These are phyloP conservation scores for Temnothorax curvispinosus DNA, from an alignment of 1,140 invertebrate genomes.

Conservation along the genomic window DNA sequence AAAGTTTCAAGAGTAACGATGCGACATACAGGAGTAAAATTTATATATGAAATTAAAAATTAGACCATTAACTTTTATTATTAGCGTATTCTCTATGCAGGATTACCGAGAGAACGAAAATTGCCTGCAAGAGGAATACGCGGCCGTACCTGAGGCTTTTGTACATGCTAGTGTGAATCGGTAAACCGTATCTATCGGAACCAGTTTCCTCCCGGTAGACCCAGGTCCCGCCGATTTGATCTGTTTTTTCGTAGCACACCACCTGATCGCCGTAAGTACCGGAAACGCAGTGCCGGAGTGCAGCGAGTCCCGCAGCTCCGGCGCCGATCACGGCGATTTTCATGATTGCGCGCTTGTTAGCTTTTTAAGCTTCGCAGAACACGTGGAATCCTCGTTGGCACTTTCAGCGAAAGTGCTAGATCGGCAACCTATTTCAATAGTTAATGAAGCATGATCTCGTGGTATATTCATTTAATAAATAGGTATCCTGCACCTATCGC, in stretches of 20 bases:
- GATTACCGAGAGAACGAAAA: background rate
- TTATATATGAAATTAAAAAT: background rate
- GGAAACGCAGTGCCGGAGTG: conserved; percentile 87
- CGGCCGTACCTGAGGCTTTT: conserved; percentile 89
- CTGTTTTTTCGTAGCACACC: conserved; percentile 87
- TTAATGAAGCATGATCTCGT: background rate
- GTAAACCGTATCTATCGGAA: conserved; percentile 90
- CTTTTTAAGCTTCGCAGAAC: conserved; percentile 1
- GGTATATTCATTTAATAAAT: background rate
- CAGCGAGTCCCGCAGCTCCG: conserved; percentile 89
- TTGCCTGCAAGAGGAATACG: conserved; percentile 49
- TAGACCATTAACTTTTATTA: conserved; percentile 28
- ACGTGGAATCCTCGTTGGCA: conserved; percentile 16
- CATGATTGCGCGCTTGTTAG: conserved; percentile 77
- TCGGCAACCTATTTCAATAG: background rate
- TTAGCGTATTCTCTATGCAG: background rate
- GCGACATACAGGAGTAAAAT: background rate
- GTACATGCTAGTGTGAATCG: conserved; percentile 96
- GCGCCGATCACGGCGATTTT: conserved; percentile 89
- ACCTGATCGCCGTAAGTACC: conserved; percentile 66
- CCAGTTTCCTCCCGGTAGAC: conserved; percentile 91
- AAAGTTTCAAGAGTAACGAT: background rate
- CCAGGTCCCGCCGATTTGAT: conserved; percentile 95
- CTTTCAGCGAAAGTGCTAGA: conserved; percentile 10
- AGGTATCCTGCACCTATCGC: background rate